Conservation (phyloP, 2,797 vertebrate genomes). For the Crypturellus tataupa region DNA sequence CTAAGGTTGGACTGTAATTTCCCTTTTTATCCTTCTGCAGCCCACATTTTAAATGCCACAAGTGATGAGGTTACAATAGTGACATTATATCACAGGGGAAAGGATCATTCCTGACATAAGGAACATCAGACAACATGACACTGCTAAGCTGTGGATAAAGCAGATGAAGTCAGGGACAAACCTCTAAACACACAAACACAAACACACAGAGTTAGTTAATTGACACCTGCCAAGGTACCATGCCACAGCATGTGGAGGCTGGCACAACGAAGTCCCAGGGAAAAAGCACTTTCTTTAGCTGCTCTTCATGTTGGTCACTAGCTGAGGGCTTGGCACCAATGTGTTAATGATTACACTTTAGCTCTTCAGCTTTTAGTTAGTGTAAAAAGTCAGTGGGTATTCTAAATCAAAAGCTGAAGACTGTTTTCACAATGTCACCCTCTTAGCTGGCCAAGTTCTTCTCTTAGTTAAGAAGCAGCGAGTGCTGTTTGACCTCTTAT, state of each 20-base stretch:
- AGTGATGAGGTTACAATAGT: neutral
- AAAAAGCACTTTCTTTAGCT: neutral
- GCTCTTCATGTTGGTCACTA: neutral
- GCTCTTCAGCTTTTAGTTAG: neutral
- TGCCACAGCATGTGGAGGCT: neutral
- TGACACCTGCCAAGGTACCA: neutral
- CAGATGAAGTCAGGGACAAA: neutral
- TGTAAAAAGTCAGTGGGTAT: neutral
- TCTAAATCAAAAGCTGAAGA: neutral
- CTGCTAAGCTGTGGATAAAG: neutral
- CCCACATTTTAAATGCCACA: neutral
- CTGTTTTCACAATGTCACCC: neutral
- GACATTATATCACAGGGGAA: neutral
- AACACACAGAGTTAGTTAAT: neutral
- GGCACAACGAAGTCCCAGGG: neutral
- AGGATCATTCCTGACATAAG: neutral
- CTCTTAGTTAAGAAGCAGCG: neutral
- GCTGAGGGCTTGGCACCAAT: neutral
- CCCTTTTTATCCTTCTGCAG: neutral
- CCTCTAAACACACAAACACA: neutral
- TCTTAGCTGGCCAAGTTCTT: neutral
- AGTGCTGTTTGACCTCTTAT: neutral
- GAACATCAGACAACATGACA: neutral
- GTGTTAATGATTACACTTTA: neutral
- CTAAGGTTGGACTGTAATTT: fast-evolving